Evolutionary conservation across 2,888 invertebrate genomes (phyloP).

Genomic region (Drosophila helvetica): DNA sequence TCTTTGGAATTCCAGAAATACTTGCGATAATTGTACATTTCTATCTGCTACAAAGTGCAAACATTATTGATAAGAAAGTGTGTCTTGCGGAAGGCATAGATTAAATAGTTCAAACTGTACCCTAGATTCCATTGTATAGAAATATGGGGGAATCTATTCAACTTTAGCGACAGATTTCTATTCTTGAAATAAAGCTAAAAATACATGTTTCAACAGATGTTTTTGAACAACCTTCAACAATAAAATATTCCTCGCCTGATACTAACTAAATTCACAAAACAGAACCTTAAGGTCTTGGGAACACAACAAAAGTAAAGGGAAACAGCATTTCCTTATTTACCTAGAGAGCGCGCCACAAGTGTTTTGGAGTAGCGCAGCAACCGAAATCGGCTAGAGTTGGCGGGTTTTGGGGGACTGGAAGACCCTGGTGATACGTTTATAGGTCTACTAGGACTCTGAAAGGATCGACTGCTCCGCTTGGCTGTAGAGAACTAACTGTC

Average conservation of each 20-base stretch:
- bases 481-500: neutral
- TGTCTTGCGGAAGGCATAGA: neutral
- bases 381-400: neutral
- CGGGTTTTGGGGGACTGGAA: neutral
- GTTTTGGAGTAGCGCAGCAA: conserved; percentile 29
- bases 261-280: neutral
- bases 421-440: neutral
- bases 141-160: neutral
- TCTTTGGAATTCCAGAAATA: conserved; percentile 19
- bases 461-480: neutral
- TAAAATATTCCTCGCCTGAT: neutral
- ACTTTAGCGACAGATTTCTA: neutral
- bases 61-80: conserved; percentile 17
- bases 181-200: neutral
- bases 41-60: conserved; percentile 16
- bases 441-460: neutral
- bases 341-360: conserved; percentile 26
- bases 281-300: neutral
- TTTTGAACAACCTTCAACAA: neutral
- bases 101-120: neutral
- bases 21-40: conserved; percentile 25
- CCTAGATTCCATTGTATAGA: neutral
- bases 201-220: conserved; percentile 12
- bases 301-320: neutral
- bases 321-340: conserved; percentile 32